Evolutionary conservation across 1,140 invertebrate genomes (phyloP).

Genomic region (Ylistrum balloti): DNA sequence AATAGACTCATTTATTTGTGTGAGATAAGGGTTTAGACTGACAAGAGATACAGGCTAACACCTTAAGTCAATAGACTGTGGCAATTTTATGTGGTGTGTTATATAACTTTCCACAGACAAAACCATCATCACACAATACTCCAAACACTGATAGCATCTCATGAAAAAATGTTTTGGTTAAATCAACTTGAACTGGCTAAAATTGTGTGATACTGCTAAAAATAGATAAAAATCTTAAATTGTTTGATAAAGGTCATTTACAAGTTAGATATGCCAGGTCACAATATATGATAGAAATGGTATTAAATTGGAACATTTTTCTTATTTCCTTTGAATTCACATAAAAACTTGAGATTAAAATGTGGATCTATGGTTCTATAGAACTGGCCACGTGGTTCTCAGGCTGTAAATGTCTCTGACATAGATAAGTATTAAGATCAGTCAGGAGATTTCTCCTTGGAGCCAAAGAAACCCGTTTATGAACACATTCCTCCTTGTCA

Average conservation of each 20-base stretch:
- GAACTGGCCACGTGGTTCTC: not conserved
- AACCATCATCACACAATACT: not conserved
- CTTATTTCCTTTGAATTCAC: not conserved
- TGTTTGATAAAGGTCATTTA: constrained; percentile 19
- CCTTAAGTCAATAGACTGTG: not conserved
- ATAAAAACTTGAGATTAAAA: not conserved
- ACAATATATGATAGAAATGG: not conserved
- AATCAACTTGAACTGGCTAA: not conserved
- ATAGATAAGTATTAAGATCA: not conserved
- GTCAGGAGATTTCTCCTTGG: not conserved
- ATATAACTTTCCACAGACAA: not conserved
- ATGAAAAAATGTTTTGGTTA: not conserved
- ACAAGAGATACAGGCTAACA: not conserved
- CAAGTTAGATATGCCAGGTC: not conserved
- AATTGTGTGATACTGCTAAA: not conserved
- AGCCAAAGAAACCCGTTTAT: not conserved
- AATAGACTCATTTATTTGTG: constrained; percentile 28
- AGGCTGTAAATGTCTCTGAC: not conserved
- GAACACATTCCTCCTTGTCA: not conserved
- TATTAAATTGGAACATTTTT: not conserved
- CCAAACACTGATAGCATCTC: not conserved
- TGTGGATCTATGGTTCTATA: not conserved
- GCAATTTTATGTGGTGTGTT: constrained; percentile 7
- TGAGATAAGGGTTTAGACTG: constrained; percentile 1
- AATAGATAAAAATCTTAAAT: not conserved